Percentiles rank a stretch among this genome's conserved stretches.
Evolutionary conservation across 2,113 vertebrate genomes (phyloP).

Genomic region (Lasiurus borealis): DNA sequence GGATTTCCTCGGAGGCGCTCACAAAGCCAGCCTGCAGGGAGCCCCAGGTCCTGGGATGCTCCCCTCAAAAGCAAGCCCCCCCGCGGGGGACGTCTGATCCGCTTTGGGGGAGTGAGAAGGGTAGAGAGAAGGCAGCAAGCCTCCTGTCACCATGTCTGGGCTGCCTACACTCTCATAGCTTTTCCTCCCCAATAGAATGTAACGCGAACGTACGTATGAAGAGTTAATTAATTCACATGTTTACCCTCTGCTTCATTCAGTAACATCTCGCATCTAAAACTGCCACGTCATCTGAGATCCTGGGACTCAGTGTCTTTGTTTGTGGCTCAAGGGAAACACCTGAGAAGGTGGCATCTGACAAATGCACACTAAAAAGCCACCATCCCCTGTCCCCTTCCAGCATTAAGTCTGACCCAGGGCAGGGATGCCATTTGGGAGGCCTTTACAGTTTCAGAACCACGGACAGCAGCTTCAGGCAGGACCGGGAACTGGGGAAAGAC

Average conservation of each 20-base stretch:
- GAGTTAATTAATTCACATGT: background rate
- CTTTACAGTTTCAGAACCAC: background rate
- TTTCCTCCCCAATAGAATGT: background rate
- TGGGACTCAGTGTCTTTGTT: background rate
- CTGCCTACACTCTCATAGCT: background rate
- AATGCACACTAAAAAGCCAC: background rate
- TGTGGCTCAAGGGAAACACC: background rate
- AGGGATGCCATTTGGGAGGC: background rate
- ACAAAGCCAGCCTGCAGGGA: background rate
- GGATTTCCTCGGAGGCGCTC: conserved; percentile 83
- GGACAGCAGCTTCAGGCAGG: background rate
- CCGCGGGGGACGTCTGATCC: background rate
- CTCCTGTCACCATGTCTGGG: background rate
- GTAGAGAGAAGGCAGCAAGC: background rate
- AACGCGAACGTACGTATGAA: background rate
- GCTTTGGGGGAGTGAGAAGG: background rate
- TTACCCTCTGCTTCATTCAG: background rate
- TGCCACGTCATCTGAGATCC: background rate
- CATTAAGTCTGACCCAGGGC: background rate
- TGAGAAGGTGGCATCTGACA: background rate
- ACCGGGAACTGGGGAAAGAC: background rate
- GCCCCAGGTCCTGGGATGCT: background rate
- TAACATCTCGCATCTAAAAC: background rate
- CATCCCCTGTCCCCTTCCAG: background rate
- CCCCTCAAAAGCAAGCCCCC: background rate